Base-by-base conservation (phyloP, 2,888 invertebrate genomes). In the Lypha dubia region DNA sequence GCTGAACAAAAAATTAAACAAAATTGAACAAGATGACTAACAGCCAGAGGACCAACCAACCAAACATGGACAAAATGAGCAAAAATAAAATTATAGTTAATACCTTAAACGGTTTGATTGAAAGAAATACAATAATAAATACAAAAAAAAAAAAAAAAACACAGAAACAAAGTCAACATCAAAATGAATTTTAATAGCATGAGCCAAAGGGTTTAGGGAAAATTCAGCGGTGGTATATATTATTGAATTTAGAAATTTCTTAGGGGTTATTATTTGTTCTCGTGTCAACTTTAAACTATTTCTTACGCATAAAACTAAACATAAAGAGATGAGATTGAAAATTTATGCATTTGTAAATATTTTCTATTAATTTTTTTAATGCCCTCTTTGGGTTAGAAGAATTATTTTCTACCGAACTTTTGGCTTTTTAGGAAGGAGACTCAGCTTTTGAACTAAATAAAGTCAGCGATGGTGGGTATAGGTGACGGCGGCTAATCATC, bases 81-180 rank as follows among this genome's bases (percentile, higher is more conserved):
- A 63, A 56, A 81, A 75, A 85, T 65, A n/a, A n/a, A n/a, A n/a
- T n/a, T n/a, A n/a, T n/a, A 60, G 85, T 82, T 86, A 85, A 79
- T 86, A 85, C 85, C 86, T 76, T 63, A 75, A 81, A 65, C 63
- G 63, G 13, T 81, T 87, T 86, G 71, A 53, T 82, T 46, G 67
- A 77, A 79, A 44, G 74, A 85, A 84, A 56, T n/a, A n/a, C n/a
- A n/a, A n/a, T n/a, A n/a, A n/a, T n/a, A n/a, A n/a, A n/a, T n/a
- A n/a, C n/a, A n/a, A n/a, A n/a, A n/a, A n/a, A n/a, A n/a, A n/a
- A n/a, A n/a, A n/a, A n/a, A n/a, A n/a, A n/a, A n/a, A n/a, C n/a
- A n/a, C n/a, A n/a, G 24, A 56, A 49, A 53, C 6, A 13, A 65
- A 56, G 56, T 38, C 11, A 9, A 67, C 46, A 46, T 41, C 75